Conservation (phyloP, 2,888 invertebrate species). For the Lordiphosa andalusiaca region DNA sequence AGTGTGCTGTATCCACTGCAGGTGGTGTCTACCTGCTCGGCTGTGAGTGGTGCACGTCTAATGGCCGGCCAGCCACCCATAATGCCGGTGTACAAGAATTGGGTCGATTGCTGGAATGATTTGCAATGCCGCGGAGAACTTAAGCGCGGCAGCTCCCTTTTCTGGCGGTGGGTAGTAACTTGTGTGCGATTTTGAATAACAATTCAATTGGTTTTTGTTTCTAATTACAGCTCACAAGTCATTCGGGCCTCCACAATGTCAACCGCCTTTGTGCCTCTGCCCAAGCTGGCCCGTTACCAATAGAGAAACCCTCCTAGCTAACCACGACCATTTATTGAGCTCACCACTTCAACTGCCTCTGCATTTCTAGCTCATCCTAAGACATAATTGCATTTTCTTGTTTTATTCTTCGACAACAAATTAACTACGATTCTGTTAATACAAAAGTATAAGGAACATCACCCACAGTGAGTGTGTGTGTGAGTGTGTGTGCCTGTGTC, state of each 20-base stretch:
- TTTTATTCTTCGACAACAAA: constrained; percentile 35
- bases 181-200: not conserved
- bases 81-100: constrained; percentile 90
- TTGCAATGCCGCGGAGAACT: constrained; percentile 87
- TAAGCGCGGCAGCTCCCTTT: constrained; percentile 91
- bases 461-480: not conserved
- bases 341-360: constrained; percentile 24
- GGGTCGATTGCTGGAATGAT: constrained; percentile 92
- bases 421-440: constrained; percentile 18
- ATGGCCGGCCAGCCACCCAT: constrained; percentile 90
- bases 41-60: constrained; percentile 90
- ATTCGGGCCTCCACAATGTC: constrained; percentile 18
- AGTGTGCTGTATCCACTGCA: constrained; percentile 95
- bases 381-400: constrained; percentile 56
- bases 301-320: constrained; percentile 28
- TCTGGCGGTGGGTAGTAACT: constrained; percentile 74
- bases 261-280: constrained; percentile 62
- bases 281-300: constrained; percentile 64
- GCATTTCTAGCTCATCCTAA: constrained; percentile 44
- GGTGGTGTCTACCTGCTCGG: constrained; percentile 95
- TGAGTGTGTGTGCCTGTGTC: not conserved
- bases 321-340: constrained; percentile 25
- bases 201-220: not conserved
- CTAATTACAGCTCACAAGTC: constrained; percentile 37
- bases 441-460: constrained; percentile 31